Percentiles rank a stretch among this genome's conserved stretches.
Conservation (phyloP, 2,888 invertebrate genomes). For the Alloscopus bannaensis region DNA sequence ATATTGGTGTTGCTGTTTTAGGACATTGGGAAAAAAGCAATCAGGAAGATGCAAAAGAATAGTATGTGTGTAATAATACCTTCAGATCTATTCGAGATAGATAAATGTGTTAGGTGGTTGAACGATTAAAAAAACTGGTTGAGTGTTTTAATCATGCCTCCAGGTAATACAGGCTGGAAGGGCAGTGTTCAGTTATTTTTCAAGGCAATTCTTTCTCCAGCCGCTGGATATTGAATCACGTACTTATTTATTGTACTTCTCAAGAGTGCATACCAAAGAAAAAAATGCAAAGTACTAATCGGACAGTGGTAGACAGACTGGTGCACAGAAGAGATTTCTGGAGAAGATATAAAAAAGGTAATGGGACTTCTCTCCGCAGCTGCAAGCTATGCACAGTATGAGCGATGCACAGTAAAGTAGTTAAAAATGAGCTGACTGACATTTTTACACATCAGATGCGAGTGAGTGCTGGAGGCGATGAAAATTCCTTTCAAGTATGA, state of each 20-base stretch:
- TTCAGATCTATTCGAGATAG: too few relatives aligned
- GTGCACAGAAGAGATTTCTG: too few relatives aligned
- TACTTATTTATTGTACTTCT: constrained; percentile 25
- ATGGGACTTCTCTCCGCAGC: constrained; percentile 30
- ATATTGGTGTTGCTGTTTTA: too few relatives aligned
- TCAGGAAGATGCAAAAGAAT: too few relatives aligned
- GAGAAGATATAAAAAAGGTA: constrained; percentile 4
- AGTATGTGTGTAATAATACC: too few relatives aligned
- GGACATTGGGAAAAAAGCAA: constrained; percentile 25
- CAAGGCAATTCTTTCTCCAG: constrained; percentile 15
- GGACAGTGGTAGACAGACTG: background rate
- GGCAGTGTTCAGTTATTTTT: constrained; percentile 44
- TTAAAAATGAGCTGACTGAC: constrained; percentile 47
- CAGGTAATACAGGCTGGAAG: constrained; percentile 47
- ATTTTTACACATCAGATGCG: constrained; percentile 30
- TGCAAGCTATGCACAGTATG: constrained; percentile 20
- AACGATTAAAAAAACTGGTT: constrained; percentile 51
- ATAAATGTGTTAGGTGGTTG: too few relatives aligned
- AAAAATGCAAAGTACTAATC: constrained; percentile 30
- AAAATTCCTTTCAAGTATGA: too few relatives aligned
- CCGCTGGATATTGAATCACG: constrained; percentile 52
- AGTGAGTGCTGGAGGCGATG: background rate
- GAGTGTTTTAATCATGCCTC: constrained; percentile 51
- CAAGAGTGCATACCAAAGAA: constrained; percentile 13
- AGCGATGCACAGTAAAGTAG: constrained; percentile 16